Base-by-base conservation (phyloP, 64 coral and sea anemone species). In the Catalaphyllia jardinei region DNA sequence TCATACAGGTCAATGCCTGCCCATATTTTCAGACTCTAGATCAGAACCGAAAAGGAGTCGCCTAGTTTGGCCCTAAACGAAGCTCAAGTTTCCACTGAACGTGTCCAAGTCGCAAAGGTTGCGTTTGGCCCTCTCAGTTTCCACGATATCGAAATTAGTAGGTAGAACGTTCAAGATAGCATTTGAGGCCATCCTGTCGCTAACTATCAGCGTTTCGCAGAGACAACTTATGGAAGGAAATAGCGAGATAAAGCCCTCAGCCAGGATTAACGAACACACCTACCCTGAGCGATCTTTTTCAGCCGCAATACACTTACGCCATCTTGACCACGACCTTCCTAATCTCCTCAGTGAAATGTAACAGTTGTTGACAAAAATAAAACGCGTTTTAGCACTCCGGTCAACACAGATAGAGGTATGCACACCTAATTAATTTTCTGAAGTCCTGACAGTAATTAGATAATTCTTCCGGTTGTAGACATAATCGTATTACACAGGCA, bases 381-480 rank as follows among this genome's bases (percentile, higher is more conserved):
- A 57, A 42, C 46, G 29, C 54, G 29, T 62, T 73, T 79, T 91
- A 42, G 79, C 83, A 75, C 73, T 79, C 46, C 19, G 52, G 55
- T 69, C 65, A 16, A 69, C 65, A 69, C 65, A 69, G 65, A n/a
- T n/a, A 42, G 81, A 85, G 81, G 81, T 85, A 85, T 85, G 81
- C 63, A 29, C 81, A 79, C 61, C 74, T 92, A 92, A 92, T 92
- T 87, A 92, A 92, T 92, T 92, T 87, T 91, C 60, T 86, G 73
- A 30, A 87, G 81, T 50, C 71, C 60, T 87, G 90, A 92, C 90
- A 92, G 82, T 92, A 92, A 92, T 92, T 92, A 87, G 84, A 87
- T 92, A 92, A 92, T 92, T 87, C 90, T 92, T 92, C 90, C 90
- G 84, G 83, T 92, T 8, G 49, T 46, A 33, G 62, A 52, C 33